These are phyloP conservation scores for Typhlomys cinereus DNA, from an alignment of 2,113 vertebrate species.

Conservation along the genomic window DNA sequence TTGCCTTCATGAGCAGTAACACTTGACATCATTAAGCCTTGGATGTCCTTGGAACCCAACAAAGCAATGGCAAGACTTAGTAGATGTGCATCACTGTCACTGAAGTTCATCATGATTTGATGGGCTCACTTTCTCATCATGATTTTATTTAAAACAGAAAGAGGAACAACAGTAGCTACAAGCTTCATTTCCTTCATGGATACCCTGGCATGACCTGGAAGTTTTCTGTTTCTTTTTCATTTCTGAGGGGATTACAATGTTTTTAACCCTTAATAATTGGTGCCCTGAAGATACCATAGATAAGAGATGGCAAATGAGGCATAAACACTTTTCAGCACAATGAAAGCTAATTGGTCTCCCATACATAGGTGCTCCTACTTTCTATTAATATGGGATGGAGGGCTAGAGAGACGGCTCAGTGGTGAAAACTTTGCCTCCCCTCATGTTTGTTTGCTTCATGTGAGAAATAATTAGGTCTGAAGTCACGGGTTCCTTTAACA, in stretches of 20 bases:
- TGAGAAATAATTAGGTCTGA: constrained; percentile 38
- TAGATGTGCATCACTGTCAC: background rate
- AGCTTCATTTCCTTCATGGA: background rate
- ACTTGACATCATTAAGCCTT: constrained; percentile 57
- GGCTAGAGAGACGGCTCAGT: no score
- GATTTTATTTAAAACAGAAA: background rate
- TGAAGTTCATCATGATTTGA: background rate
- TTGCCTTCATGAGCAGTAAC: constrained; percentile 71
- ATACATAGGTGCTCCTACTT: background rate
- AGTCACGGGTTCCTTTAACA: constrained; percentile 18
- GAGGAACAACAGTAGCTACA: background rate
- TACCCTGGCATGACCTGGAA: background rate
- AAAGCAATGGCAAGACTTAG: background rate
- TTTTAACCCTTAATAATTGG: background rate
- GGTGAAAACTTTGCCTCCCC: no score
- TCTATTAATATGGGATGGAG: background rate
- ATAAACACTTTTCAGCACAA: background rate
- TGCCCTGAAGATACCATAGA: background rate
- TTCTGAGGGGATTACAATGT: background rate
- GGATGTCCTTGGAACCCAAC: constrained; percentile 38
- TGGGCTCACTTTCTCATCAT: background rate
- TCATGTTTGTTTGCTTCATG: background rate
- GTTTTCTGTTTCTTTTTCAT: background rate
- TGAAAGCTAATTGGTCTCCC: background rate
- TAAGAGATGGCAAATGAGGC: background rate